Conservation (phyloP, 2,888 invertebrate genomes). For the Drosophila koepferae region DNA sequence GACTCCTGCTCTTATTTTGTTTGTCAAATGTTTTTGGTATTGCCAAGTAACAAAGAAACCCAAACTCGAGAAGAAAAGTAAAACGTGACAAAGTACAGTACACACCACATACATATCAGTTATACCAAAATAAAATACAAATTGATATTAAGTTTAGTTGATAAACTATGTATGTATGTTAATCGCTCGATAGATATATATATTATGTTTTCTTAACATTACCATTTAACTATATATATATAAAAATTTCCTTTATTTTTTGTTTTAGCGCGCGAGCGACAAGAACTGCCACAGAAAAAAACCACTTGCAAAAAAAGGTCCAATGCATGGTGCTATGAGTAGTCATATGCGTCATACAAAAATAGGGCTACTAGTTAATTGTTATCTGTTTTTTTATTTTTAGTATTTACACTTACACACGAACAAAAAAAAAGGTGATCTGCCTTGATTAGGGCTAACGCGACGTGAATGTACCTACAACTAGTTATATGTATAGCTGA, state of each 20-base stretch:
- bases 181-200: conserved; percentile 31
- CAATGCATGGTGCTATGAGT: conserved; percentile 48
- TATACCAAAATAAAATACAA: conserved; percentile 50
- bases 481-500: conserved; percentile 44
- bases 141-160: conserved; percentile 36
- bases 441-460: conserved; percentile 4
- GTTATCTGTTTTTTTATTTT: conserved; percentile 60
- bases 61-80: conserved; percentile 49
- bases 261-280: conserved; percentile 73
- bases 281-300: conserved; percentile 63
- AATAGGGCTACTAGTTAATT: conserved; percentile 63
- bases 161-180: conserved; percentile 24
- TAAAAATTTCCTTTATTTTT: conserved; percentile 36
- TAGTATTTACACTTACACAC: conserved; percentile 66
- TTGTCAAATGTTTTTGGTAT: conserved; percentile 75
- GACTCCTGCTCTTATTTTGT: conserved; percentile 84
- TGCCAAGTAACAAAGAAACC: conserved; percentile 75
- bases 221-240: conserved; percentile 25
- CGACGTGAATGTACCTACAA: conserved; percentile 32
- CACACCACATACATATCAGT: conserved; percentile 42
- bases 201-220: conserved; percentile 24
- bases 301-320: conserved; percentile 33
- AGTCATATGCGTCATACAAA: conserved; percentile 64
- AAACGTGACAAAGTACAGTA: conserved; percentile 49
- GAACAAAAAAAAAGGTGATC: conserved; percentile 9